Evolutionary conservation across 2,888 invertebrate species (phyloP).

Genomic region (Oscheius sp.): DNA sequence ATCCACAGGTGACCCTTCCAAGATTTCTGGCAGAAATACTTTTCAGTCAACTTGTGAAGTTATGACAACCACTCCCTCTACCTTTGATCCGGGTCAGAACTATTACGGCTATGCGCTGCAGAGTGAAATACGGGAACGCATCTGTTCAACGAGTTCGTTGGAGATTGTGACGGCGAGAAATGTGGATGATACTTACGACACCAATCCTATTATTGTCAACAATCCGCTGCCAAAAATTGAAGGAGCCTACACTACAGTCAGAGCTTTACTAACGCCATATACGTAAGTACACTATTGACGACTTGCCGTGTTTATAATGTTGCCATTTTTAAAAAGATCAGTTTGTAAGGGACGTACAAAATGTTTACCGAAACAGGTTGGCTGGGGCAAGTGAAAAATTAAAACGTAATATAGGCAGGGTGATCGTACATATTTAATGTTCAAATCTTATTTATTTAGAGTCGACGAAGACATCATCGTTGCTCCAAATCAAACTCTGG

Average conservation of each 20-base stretch:
- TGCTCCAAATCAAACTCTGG: slow-evolving; percentile 38
- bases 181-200: slow-evolving; percentile 10
- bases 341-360: no score
- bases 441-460: slow-evolving; percentile 14
- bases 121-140: slow-evolving; percentile 14
- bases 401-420: no score
- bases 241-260: background rate
- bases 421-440: background rate
- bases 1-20: slow-evolving; percentile 20
- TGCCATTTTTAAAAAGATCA: background rate
- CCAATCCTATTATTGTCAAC: background rate
- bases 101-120: slow-evolving; percentile 33
- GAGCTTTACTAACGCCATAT: slow-evolving; percentile 11
- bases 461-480: slow-evolving; percentile 45
- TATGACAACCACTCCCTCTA: background rate
- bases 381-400: no score
- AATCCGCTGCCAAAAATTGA: slow-evolving; percentile 13
- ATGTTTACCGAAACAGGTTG: no score
- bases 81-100: slow-evolving; percentile 23
- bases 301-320: background rate
- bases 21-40: background rate
- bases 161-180: slow-evolving; percentile 24
- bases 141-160: background rate
- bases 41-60: slow-evolving; percentile 38
- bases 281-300: slow-evolving; percentile 9